Conservation (phyloP, 2,113 vertebrate species). For the Pica pica region DNA sequence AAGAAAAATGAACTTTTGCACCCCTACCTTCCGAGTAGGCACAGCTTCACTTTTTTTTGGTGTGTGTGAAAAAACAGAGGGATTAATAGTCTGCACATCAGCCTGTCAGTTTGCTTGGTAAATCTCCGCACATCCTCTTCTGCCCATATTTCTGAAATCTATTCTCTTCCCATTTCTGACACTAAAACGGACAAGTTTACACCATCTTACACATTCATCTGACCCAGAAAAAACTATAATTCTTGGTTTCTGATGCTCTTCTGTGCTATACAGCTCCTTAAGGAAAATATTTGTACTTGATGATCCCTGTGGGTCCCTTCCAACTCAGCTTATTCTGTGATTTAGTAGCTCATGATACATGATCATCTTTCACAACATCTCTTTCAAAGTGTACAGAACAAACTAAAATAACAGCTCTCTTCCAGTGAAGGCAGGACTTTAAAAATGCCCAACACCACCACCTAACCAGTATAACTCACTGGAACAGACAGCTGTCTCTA, state of each 20-base stretch:
- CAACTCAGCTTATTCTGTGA: neutral
- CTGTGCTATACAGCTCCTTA: neutral
- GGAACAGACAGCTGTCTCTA: neutral
- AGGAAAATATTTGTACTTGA: neutral
- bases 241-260: neutral
- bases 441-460: neutral
- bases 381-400: neutral
- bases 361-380: neutral
- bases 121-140: neutral
- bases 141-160: neutral
- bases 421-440: neutral
- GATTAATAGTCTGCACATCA: neutral
- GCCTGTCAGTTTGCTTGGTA: neutral
- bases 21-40: neutral
- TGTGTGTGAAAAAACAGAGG: neutral
- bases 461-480: neutral
- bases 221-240: neutral
- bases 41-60: neutral
- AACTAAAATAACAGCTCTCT: neutral
- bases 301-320: neutral
- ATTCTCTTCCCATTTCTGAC: neutral
- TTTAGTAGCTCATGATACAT: neutral
- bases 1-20: constrained; percentile 31
- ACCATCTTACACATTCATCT: neutral
- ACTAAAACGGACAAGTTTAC: neutral